Evolutionary conservation across 2,113 vertebrate genomes (phyloP), one percentile per base, ranked within the genome.

Genomic region (Gymnocephalus cernua): DNA sequence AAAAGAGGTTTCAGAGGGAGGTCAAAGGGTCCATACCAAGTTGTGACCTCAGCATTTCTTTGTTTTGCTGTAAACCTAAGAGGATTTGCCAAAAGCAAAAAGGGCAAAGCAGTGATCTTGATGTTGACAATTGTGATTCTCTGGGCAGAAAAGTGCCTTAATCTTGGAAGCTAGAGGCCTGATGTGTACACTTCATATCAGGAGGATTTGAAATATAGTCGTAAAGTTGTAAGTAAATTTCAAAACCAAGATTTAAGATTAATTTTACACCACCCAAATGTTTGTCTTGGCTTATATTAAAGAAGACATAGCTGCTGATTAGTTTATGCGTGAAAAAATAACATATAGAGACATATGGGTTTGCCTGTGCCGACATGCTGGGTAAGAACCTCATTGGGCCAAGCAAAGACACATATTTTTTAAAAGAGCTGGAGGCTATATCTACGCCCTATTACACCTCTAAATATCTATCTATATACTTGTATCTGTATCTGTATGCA

Each of bases 291-390:
- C 23, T 18, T 63, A 11, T 59, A 13, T 27, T 63, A 6, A 16
- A 44, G 8, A 21, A 44, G 62, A 27, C 4, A 13, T 25, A 14
- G 41, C 44, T 14, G 2, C 6, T 38, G 35, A 44, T 15, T 44
- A 21, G 32, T 50, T 45, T n/a, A 2, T 45, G 51, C 35, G 14
- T 23, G 11, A 59, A 23, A 21, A 53, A 19, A 11, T 10, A 41
- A 41, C 21, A 41, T 29, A 48, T 35, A 32, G 14, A 84, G 51
- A 65, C 64, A 84, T 70, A 69, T 56, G 68, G 61, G 41, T 61
- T 77, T 86, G 77, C 83, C 32, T 80, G 82, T 86, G 54, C 73
- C 13, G 64, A 74, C 81, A 54, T 75, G 87, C 75, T 70, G 29
- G 61, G 23, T 78, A 35, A 66, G 2, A 5, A 59, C 16, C 62